Conservation (phyloP, 2,113 vertebrate species). For the Micronisus gabar region DNA sequence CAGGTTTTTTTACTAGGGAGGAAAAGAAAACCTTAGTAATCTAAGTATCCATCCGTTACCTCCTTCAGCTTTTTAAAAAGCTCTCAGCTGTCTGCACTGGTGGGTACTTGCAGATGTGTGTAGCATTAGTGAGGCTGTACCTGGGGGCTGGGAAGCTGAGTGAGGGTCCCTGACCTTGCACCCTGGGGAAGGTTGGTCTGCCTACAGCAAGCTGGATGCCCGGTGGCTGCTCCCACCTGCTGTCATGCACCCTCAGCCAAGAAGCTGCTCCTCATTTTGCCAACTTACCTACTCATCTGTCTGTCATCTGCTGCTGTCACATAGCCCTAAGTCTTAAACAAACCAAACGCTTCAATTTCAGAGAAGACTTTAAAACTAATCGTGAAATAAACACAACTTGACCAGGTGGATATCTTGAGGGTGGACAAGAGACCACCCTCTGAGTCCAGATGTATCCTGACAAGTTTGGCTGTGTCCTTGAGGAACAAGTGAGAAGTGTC, state of each 20-base stretch:
- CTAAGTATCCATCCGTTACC: not conserved
- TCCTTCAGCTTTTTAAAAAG: not conserved
- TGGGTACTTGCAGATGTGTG: not conserved
- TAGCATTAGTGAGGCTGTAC: not conserved
- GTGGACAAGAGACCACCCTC: rapidly evolving
- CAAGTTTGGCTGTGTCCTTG: not conserved
- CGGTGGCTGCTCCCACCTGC: rapidly evolving
- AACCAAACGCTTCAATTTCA: not conserved
- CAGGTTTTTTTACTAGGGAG: not conserved
- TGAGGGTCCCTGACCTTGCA: not conserved
- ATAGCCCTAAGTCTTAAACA: not conserved
- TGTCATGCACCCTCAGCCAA: rapidly evolving
- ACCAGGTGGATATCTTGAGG: not conserved
- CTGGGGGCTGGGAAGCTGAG: rapidly evolving
- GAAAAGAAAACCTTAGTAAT: not conserved
- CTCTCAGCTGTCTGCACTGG: not conserved
- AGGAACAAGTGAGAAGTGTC: not conserved
- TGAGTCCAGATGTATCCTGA: not conserved
- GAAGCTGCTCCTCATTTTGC: not conserved
- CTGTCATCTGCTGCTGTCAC: not conserved
- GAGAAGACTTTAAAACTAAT: not conserved
- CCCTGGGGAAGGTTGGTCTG: not conserved
- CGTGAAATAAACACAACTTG: not conserved
- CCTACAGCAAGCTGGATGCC: not conserved
- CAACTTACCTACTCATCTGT: not conserved